Base-by-base conservation (phyloP, 2,888 invertebrate genomes). In the Drosophila incognita region DNA sequence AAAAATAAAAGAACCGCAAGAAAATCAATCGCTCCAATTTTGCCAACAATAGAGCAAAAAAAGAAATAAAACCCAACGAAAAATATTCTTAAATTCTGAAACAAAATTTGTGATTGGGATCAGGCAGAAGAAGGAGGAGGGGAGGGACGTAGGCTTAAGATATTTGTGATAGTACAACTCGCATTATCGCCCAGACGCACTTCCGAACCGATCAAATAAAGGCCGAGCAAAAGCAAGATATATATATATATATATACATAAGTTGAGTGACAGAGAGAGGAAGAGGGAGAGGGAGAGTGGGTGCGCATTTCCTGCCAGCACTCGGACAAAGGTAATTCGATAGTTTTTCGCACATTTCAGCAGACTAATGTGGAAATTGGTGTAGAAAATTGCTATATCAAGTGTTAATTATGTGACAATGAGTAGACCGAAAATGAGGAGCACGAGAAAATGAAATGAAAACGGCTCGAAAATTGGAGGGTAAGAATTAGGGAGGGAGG, bases 381-480 rank as follows among this genome's bases (percentile, higher is more conserved):
- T 59, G 40, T 57, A 52, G 70, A 77, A 83, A 90, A 85, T 90
- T 85, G 82, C 83, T 79, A 83, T 90, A 86, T 86, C 85, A 86
- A 90, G 90, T 90, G 85, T 90, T 86, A 90, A 86, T 86, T 86
- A 90, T 90, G 89, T 88, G 89, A 86, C 85, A 85, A 85, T 85
- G 85, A 85, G 90, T 86, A 66, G 76, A 48, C 66, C 59, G 58
- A 83, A 82, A 74, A 46, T 29, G 52, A 46, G 73, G 52, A 18
- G 27, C 15, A 46, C 42, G 29, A 40, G 52, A 48, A 36, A 42
- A 24, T 35, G 21, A 48, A 40, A 29, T 10, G 36, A 59, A 63
- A 53, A 40, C 29, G 18, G 36, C 46, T 29, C 36, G 33, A 42
- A 58, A 60, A 69, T 27, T 31, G 53, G 42, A 61, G 40, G 68